Percentiles rank a stretch among this genome's conserved stretches.
These are phyloP conservation scores for Chymomyza procnemis DNA, from an alignment of 2,888 invertebrate species.

Conservation along the genomic window DNA sequence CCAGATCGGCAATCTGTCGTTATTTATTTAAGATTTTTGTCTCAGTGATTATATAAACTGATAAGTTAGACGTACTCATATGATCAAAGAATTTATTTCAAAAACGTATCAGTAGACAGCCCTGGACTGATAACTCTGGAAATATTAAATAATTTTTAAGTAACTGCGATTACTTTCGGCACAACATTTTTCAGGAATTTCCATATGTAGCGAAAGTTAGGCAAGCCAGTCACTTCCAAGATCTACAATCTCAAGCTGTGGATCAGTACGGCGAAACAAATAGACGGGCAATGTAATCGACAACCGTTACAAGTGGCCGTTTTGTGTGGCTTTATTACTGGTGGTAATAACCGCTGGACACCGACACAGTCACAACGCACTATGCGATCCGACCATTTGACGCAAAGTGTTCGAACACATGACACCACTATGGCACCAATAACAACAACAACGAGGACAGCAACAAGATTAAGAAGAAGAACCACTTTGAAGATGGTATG, in stretches of 20 bases:
- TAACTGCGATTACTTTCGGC: too few relatives aligned
- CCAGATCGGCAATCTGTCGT: too few relatives aligned
- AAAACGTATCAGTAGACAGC: too few relatives aligned
- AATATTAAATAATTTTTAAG: background rate
- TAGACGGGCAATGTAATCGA: slow-evolving; percentile 15
- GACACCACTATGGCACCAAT: slow-evolving; percentile 8
- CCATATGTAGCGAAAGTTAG: background rate
- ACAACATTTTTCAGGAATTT: background rate
- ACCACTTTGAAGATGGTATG: slow-evolving; percentile 25
- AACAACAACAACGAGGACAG: background rate
- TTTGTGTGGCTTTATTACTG: slow-evolving; percentile 56
- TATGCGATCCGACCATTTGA: background rate
- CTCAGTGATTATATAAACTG: too few relatives aligned
- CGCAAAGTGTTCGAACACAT: background rate
- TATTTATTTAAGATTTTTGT: too few relatives aligned
- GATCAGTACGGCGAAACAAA: slow-evolving; percentile 13
- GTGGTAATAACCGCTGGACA: slow-evolving; percentile 59
- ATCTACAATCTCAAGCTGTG: background rate
- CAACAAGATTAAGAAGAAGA: background rate
- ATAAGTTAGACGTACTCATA: too few relatives aligned
- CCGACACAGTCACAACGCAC: slow-evolving; percentile 38
- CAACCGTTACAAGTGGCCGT: slow-evolving; percentile 36
- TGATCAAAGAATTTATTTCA: too few relatives aligned
- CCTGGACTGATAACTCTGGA: too few relatives aligned
- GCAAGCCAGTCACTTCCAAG: background rate